Evolutionary conservation across 2,888 invertebrate species (phyloP).

Genomic region (Halictus quadricinctus): DNA sequence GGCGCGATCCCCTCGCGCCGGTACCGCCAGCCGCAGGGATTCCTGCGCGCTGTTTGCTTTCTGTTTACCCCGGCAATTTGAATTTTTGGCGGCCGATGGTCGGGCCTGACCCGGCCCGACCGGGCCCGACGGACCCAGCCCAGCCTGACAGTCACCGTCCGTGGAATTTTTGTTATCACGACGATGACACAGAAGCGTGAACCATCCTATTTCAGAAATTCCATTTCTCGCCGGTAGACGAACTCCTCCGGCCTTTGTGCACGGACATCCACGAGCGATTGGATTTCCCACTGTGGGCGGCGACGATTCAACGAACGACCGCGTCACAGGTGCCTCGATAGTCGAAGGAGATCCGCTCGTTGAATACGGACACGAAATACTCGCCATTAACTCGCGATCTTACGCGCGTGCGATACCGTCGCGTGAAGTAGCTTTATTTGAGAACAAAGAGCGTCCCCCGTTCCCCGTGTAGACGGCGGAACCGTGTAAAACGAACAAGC

Average conservation of each 20-base stretch:
- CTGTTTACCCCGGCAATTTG: constrained; percentile 44
- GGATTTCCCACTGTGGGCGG: background rate
- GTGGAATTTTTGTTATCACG: constrained; percentile 34
- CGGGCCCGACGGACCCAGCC: background rate
- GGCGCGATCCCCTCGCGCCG: constrained; percentile 1
- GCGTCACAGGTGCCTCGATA: background rate
- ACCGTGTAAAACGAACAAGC: constrained; percentile 7
- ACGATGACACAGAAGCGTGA: constrained; percentile 11
- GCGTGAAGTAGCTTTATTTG: background rate
- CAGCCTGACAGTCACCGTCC: constrained; percentile 21
- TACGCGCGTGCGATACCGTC: background rate
- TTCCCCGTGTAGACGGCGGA: background rate
- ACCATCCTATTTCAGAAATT: background rate
- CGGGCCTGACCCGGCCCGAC: background rate
- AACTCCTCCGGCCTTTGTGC: constrained; percentile 1
- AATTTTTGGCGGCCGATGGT: constrained; percentile 45
- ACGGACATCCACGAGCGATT: background rate
- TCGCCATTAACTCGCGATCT: background rate
- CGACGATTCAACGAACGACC: background rate
- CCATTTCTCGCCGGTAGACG: background rate
- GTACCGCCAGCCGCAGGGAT: constrained; percentile 7
- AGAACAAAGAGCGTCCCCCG: constrained; percentile 26
- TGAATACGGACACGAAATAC: no score
- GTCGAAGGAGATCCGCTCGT: no score
- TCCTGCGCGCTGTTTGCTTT: constrained; percentile 27